Base-by-base conservation (phyloP, 23 tunicate species). In the Oikopleura vanhoeffeni region DNA sequence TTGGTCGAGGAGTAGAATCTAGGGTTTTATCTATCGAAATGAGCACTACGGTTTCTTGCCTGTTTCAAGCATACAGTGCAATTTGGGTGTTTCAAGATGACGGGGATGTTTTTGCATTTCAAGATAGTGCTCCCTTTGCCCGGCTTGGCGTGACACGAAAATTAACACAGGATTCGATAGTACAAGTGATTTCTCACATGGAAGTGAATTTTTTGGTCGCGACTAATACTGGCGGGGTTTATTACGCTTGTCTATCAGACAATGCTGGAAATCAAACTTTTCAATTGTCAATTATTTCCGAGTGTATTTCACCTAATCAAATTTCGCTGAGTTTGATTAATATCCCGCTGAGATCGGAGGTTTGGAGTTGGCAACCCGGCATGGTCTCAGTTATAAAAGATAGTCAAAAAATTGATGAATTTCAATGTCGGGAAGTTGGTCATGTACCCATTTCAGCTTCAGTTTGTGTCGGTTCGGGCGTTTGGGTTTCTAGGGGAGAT, bases 401-500 rank as follows among this genome's bases (percentile, higher is more conserved):
- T 30, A 38, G 38, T 33, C 38, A 24, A 2, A 32, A 18, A 18
- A 38, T 24, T 2, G 38, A 28, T 4, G 79, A 71, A 30, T 71
- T 71, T 71, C 34, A 18, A 32, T 71, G 79, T 30, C 34, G 79
- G 38, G 79, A 71, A 71, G 4, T 71, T 4, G 79, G 79, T 2
- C 35, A 18, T 32, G 79, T 71, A 2, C 79, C 79, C 35, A 2
- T 71, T 4, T 71, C 79, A 32, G 79, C 79, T 18, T 71, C 79
- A 38, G 35, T 71, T 32, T 13, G 79, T 30, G 32, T 13, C 27
- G 38, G 38, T 38, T 13, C 79, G 27, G 79, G 79, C 27, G 79
- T 71, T 24, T 71, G 79, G 79, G 79, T 71, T 28, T 18, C 79
- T 32, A 18, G 79, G 27, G 79, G 79, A 32, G 79, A 71, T 71